Percentiles rank a stretch among this genome's conserved stretches.
These are phyloP conservation scores for Ormyrus thymus DNA, from an alignment of 2,888 invertebrate species.

Conservation along the genomic window DNA sequence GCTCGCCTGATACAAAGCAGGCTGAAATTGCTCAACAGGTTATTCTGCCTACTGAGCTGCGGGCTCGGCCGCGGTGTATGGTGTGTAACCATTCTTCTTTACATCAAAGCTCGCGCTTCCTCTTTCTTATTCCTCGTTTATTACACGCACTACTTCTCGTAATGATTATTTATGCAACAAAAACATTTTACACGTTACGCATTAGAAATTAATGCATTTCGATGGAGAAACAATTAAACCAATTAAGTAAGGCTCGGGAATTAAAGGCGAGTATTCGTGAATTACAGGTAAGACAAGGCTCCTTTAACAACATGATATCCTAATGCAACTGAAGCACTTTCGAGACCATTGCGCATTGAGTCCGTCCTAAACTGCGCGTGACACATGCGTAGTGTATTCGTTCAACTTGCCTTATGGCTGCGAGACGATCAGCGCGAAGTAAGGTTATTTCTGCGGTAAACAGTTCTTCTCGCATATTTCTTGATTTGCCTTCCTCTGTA, in stretches of 20 bases:
- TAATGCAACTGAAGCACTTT: constrained; percentile 59
- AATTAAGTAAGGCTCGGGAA: no score
- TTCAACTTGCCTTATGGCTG: constrained; percentile 13
- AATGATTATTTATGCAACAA: no score
- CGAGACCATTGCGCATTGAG: constrained; percentile 65
- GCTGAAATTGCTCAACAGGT: constrained; percentile 71
- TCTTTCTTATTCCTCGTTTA: no score
- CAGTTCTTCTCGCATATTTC: not conserved
- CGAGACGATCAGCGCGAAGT: constrained; percentile 10
- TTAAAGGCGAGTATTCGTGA: no score
- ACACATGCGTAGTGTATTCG: constrained; percentile 60
- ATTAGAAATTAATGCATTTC: no score
- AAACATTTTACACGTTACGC: no score
- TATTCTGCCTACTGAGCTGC: constrained; percentile 60
- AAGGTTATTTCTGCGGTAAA: constrained; percentile 33
- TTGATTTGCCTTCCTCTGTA: no score
- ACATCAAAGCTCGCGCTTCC: no score
- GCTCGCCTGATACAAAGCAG: constrained; percentile 60
- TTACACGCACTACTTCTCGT: no score
- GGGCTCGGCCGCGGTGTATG: not conserved
- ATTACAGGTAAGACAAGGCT: constrained; percentile 6
- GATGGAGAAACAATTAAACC: no score
- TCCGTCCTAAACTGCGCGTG: constrained; percentile 64
- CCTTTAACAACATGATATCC: constrained; percentile 50
- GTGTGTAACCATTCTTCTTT: no score